phyloP scores from a whole-genome alignment of 2,888 invertebrate genomes.

The Horisme vitalbata region DNA sequence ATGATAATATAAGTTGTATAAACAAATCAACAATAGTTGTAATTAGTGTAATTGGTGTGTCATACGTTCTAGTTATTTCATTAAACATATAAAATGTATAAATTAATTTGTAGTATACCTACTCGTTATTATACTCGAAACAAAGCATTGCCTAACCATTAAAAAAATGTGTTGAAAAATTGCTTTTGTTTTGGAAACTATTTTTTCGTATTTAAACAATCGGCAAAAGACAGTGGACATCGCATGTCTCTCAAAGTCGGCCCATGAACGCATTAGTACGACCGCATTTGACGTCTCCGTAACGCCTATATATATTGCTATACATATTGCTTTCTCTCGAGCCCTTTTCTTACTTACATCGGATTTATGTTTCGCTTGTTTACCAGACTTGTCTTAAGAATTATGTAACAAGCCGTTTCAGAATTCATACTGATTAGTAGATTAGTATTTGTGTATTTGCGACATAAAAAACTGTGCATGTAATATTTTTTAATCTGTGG shows the following conservation, averaged over 20 bases:
- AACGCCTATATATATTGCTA: constrained; percentile 9
- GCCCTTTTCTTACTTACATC: constrained; percentile 20
- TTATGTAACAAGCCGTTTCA: constrained; percentile 7
- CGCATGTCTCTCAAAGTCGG: constrained; percentile 7
- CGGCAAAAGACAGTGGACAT: constrained; percentile 9
- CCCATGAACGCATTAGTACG: constrained; percentile 37
- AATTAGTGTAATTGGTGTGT: no score
- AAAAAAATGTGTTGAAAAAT: no score
- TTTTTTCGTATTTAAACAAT: not conserved
- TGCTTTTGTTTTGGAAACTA: no score
- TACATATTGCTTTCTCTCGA: constrained; percentile 19
- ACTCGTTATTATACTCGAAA: no score
- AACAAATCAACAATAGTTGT: no score
- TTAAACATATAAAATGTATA: no score
- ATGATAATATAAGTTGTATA: no score
- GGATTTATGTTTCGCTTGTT: constrained; percentile 10
- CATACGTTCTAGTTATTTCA: no score
- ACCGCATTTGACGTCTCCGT: constrained; percentile 38
- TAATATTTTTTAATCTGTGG: no score
- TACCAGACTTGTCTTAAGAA: constrained; percentile 8
- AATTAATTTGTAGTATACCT: no score
- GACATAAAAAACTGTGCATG: no score
- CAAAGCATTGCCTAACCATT: no score
- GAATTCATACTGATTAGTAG: not conserved
- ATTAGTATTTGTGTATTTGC: not conserved